Evolutionary conservation across 2,888 invertebrate genomes (phyloP), one percentile per base, ranked within the genome.

Genomic region (Tinea semifulvella): DNA sequence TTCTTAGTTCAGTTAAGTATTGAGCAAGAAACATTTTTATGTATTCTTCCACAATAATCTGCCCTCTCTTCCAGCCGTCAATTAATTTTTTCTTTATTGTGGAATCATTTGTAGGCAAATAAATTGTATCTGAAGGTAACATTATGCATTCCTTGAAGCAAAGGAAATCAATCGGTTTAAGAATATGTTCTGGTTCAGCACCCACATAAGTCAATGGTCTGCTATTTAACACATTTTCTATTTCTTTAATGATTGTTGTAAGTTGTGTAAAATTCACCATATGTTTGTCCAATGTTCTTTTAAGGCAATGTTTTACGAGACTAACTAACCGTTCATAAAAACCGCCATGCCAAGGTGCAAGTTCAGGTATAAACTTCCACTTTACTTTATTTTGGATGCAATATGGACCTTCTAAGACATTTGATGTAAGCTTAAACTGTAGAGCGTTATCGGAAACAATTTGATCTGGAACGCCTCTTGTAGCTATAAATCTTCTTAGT

Each of bases 321-420:
- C 38, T 46, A 1, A 48, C 20, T 2, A 54, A 5, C n/a, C 50
- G 11, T 25, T 55, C 53, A 28, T 55, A 55, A 11, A 48, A 47
- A 0, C 55, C 53, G 0, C 52, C 53, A 18, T 28, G 26, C 52
- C 52, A 53, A 2, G 53, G 53, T 0, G 53, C 50, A 1, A 52
- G 39, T 14, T 50, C 43, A 1, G 50, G 45, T 3, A 53, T 53
- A 14, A 52, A 51, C 20, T 31, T 49, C 53, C 52, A 52, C 8
- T 20, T 10, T 0, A 53, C 48, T 2, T 39, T 27, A 1, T 51
- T 49, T 7, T 40, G 18, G 10, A 44, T 22, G 22, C 51, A 51
- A 10, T 49, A 48, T 4, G 36, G n/a, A 10, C 22, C 35, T 7
- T 6, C 5, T 13, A 51, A 6, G 7, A 51, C 46, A n/a, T 48